Evolutionary conservation across 2,113 vertebrate species (phyloP), one percentile per base, ranked within the genome.

Genomic region (Lepus americanus): DNA sequence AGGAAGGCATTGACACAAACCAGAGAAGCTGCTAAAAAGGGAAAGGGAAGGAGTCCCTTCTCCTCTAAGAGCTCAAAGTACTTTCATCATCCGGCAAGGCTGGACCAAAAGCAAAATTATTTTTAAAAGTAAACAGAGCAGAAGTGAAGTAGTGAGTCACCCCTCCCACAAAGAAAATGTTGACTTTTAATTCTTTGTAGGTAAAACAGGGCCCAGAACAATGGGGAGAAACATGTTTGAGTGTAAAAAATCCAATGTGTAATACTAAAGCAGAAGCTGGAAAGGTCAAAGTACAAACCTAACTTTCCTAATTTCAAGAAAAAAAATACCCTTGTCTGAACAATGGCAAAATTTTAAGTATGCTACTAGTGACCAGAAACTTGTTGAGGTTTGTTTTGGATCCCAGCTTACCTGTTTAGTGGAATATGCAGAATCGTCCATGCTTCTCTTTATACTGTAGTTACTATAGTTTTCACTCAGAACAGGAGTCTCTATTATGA

Each of bases 101-200:
- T 89, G 72, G 36, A 86, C 66, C 4, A 0, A 94, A 36, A 76
- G 70, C 39, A 91, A 81, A 87, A 31, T 74, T 89, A 76, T 79
- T 89, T 84, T 70, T 89, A 90, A 92, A 89, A 70, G 74, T 86
- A 95, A 97, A 97, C 82, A 88, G 69, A 88, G 55, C 88, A 87
- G 55, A 92, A 89, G 22, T 55, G 33, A 94, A 82, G 51, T 10
- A 64, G 27, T n/a, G 76, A 95, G 10, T 94, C 83, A 95, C 33
- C 63, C 51, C 1, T 70, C n/a, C n/a, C 76, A 90, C 73, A 74
- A 90, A 76, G 3, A 84, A 92, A 92, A 83, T 3, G 6, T 80
- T 90, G 27, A 16, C 82, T 76, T 82, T 82, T 69, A 88, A 82
- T 82, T 67, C 49, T 82, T 61, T 44, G 25, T 63, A 80, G n/a